Evolutionary conservation across 2,113 vertebrate species (phyloP).

Genomic region (Nibea coibor): DNA sequence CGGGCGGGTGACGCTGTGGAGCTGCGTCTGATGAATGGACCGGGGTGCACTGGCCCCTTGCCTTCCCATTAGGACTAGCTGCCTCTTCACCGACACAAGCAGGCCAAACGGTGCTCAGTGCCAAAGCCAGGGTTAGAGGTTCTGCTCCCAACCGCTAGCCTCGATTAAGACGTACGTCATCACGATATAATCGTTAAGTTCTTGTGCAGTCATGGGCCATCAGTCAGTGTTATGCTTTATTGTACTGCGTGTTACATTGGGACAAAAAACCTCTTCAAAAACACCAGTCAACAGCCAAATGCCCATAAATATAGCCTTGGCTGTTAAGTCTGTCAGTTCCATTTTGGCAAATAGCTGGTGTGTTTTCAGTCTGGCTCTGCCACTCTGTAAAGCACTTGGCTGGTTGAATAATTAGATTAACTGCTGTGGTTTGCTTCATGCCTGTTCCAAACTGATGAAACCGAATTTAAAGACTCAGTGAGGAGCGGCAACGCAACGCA

Average conservation of each 20-base stretch:
- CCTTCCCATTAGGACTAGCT: constrained; percentile 22
- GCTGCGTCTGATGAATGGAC: constrained; percentile 53
- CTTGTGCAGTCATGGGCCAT: not conserved
- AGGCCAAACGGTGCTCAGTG: constrained; percentile 14
- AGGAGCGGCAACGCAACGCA: not conserved
- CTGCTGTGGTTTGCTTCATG: not conserved
- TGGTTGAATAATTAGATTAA: constrained; percentile 23
- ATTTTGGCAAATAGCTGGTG: not conserved
- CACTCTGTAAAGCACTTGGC: not conserved
- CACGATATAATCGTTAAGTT: not conserved
- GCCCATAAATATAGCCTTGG: not conserved
- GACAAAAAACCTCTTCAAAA: not conserved
- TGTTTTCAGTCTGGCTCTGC: constrained; percentile 1
- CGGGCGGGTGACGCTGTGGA: constrained; percentile 19
- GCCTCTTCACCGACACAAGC: constrained; percentile 5
- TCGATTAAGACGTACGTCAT: not conserved
- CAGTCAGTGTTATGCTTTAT: not conserved
- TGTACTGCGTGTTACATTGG: not conserved
- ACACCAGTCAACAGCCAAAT: not conserved
- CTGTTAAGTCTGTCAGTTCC: not conserved
- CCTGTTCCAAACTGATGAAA: constrained; percentile 28
- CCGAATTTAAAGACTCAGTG: not conserved
- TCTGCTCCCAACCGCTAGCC: not conserved
- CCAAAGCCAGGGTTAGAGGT: constrained; percentile 4
- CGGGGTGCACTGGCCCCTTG: constrained; percentile 34